phyloP scores from a whole-genome alignment of 2,888 invertebrate species.

The Lasioglossum villosulum region DNA sequence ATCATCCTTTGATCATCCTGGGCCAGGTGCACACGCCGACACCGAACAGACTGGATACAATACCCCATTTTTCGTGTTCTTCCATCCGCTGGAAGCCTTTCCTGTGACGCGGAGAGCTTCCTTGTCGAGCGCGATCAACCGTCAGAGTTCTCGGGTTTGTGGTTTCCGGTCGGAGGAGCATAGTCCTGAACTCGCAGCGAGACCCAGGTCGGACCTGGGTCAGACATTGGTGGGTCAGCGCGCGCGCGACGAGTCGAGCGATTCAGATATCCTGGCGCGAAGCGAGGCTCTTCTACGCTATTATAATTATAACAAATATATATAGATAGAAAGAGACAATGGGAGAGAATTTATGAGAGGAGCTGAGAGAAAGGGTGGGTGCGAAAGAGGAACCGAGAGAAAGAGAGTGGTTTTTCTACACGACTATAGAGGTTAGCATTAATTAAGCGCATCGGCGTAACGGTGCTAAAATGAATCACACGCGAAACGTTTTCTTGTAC shows the following conservation, averaged over 20 bases:
- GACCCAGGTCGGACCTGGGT: neutral
- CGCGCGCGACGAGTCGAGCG: slow-evolving; percentile 51
- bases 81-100: neutral
- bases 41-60: neutral
- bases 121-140: neutral
- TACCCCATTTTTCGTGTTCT: neutral
- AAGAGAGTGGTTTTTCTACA: slow-evolving; percentile 71
- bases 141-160: neutral
- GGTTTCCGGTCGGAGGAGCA: slow-evolving; percentile 2
- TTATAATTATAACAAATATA: slow-evolving; percentile 54
- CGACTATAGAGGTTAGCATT: slow-evolving; percentile 69
- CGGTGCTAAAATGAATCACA: slow-evolving; percentile 59
- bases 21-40: neutral
- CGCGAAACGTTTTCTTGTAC: slow-evolving; percentile 49
- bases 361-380: slow-evolving; percentile 38
- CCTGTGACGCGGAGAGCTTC: neutral
- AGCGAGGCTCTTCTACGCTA: slow-evolving; percentile 61
- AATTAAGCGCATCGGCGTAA: slow-evolving; percentile 64
- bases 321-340: slow-evolving; percentile 38
- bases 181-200: neutral
- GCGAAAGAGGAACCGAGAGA: slow-evolving; percentile 32
- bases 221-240: slow-evolving; percentile 16
- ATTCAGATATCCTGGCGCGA: slow-evolving; percentile 52
- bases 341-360: slow-evolving; percentile 28
- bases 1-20: neutral